Evolutionary conservation across 2,113 vertebrate species (phyloP), one percentile per base, ranked within the genome.

Genomic region (Gambusia holbrooki): DNA sequence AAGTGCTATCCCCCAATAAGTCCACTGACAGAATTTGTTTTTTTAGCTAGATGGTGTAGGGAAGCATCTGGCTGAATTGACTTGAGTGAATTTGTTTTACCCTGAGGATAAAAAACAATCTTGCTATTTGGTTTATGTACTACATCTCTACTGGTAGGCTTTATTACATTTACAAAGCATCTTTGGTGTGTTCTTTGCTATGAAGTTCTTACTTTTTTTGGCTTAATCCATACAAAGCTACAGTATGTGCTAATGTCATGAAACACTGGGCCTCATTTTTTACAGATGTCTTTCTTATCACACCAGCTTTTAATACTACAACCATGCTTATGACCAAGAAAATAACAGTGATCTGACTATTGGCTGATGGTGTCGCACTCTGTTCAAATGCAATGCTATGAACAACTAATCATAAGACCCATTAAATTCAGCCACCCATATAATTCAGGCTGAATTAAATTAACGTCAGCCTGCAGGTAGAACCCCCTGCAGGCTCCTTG

Each of bases 21-120:
- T 82, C 80, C 27, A 19, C 62, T 82, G 82, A 81, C 82, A 89
- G 89, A 87, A 87, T 83, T 84, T 83, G 12, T 65, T 71, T 77
- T 81, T 90, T 86, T 70, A 89, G 73, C 54, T 51, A 5, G 71
- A 76, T 84, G 80, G 8, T 71, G 80, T 71, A 80, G 74, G 37
- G 66, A 87, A 33, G 79, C 66, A 65, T 29, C 71, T 68, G 83
- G 83, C 76, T 87, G 79, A 88, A 90, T 87, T 77, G 48, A 73
- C 64, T 81, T 73, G 69, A 66, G 79, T 73, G 66, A 58, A 51
- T 51, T 69, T 83, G 62, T 58, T 45, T 58, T n/a, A 58, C 51
- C 5, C 51, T 58, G 25, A 58, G 19, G 22, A 9, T n/a, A 10
- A 25, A 25, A 58, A 54, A n/a, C 6, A 19, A 42, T 42, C 40